Conservation (phyloP, 1,140 invertebrate species). For the Metopolophium dirhodum region DNA sequence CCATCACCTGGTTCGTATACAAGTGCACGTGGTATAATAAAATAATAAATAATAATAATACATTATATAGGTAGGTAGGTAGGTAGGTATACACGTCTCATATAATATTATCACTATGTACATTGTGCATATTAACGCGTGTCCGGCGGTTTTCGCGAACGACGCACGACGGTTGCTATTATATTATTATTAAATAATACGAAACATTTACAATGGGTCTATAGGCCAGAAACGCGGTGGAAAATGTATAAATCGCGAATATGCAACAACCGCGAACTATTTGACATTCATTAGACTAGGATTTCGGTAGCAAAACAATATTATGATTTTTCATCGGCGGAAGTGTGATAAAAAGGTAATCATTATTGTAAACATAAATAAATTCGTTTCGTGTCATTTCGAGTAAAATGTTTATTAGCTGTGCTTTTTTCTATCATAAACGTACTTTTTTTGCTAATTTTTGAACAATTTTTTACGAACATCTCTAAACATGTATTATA, state of each 20-base stretch:
- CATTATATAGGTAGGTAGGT: neutral
- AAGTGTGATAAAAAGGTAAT: neutral
- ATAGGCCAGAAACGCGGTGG: neutral
- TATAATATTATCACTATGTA: neutral
- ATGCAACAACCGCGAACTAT: neutral
- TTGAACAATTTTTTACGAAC: no score
- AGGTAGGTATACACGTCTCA: no score
- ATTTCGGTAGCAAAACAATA: no score
- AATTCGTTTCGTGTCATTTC: neutral
- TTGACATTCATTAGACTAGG: neutral
- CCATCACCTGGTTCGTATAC: neutral
- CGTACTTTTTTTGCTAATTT: neutral
- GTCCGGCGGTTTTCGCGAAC: neutral
- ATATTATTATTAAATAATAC: neutral
- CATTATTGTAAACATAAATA: neutral
- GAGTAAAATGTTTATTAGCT: neutral
- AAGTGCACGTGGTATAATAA: neutral
- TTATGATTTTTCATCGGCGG: no score
- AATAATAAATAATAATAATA: conserved; percentile 26
- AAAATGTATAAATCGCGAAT: neutral
- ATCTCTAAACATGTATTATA: no score
- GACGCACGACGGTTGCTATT: neutral
- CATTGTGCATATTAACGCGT: neutral
- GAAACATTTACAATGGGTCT: neutral
- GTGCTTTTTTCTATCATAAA: neutral